These are phyloP conservation scores for Tichodroma muraria DNA, from an alignment of 2,113 vertebrate genomes.

Conservation along the genomic window DNA sequence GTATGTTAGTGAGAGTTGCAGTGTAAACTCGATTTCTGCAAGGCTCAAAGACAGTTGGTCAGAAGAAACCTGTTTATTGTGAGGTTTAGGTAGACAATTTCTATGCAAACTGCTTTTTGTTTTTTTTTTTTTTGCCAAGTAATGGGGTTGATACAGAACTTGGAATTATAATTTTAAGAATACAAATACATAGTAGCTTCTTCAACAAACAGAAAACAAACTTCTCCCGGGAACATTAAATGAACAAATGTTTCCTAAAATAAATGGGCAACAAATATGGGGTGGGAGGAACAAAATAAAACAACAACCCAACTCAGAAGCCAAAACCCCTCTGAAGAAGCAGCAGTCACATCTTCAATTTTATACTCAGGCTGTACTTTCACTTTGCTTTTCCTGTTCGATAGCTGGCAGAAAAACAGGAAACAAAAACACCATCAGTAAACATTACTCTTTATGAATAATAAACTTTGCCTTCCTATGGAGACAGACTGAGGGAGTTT, in stretches of 20 bases:
- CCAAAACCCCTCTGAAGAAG: constrained; percentile 64
- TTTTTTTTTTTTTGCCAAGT: neutral
- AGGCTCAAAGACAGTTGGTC: neutral
- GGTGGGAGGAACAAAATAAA: neutral
- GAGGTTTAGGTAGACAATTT: constrained; percentile 25
- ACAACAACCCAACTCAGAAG: neutral
- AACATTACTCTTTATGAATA: neutral
- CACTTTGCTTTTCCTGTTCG: constrained; percentile 67
- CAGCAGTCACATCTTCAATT: constrained; percentile 26
- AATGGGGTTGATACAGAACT: neutral
- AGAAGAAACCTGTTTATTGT: constrained; percentile 53
- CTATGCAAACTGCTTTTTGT: neutral
- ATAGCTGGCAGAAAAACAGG: constrained; percentile 52
- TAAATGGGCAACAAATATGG: neutral
- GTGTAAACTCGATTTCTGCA: neutral
- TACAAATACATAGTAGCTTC: neutral
- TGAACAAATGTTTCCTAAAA: constrained; percentile 11
- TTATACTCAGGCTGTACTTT: constrained; percentile 46
- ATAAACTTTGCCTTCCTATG: neutral
- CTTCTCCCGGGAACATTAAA: neutral
- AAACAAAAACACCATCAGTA: neutral
- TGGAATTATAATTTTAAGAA: neutral
- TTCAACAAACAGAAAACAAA: neutral
- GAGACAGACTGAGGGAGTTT: neutral
- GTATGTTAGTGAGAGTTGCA: neutral